Evolutionary conservation across 2,113 vertebrate genomes (phyloP).

Genomic region (mouse (Mus musculus)): DNA sequence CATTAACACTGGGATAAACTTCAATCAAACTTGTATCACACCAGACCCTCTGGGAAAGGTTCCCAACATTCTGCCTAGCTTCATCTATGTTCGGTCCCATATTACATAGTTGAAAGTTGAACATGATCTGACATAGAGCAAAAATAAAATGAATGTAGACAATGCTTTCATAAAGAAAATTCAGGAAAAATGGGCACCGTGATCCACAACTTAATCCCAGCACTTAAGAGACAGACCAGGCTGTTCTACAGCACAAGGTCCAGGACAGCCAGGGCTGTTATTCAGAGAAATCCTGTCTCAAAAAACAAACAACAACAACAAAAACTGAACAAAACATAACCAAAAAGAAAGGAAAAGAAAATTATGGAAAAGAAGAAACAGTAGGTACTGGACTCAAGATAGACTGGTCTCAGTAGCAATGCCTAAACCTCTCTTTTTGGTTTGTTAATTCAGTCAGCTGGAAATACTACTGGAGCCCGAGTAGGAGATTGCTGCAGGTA

Average conservation of each 20-base stretch:
- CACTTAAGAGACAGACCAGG: not conserved
- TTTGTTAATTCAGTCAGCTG: not conserved
- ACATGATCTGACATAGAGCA: not conserved
- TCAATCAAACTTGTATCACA: not conserved
- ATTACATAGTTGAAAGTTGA: not conserved
- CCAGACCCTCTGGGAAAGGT: not conserved
- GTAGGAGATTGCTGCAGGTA: not conserved
- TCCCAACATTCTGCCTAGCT: not conserved
- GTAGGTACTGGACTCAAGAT: not conserved
- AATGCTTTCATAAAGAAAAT: not conserved
- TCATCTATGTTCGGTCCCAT: not conserved
- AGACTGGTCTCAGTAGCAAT: not conserved
- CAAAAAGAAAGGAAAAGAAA: not conserved
- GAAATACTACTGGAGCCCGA: not conserved
- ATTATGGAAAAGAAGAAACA: not conserved
- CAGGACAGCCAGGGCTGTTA: not conserved
- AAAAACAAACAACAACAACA: not conserved
- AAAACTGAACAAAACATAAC: no score
- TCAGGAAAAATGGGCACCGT: not conserved
- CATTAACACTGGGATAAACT: not conserved
- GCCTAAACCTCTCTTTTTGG: not conserved
- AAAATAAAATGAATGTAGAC: not conserved
- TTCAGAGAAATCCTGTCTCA: not conserved
- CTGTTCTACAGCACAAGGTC: not conserved
- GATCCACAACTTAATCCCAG: not conserved